Conservation (phyloP, 2,888 invertebrate genomes). For the Drosophila ochracea region DNA sequence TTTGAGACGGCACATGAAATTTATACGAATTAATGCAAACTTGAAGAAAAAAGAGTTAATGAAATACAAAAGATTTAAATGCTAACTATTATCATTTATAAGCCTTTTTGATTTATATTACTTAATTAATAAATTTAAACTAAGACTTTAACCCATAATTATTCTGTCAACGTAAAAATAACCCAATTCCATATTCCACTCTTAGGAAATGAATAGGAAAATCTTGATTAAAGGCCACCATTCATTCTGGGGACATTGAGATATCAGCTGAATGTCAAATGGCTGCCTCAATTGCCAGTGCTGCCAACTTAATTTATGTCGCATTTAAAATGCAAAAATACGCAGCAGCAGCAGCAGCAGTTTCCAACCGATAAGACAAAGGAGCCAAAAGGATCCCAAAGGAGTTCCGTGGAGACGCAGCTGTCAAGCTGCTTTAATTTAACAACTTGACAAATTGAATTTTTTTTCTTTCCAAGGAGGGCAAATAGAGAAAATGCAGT, state of each 20-base stretch:
- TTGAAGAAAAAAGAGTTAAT: not conserved
- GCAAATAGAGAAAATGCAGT: slow-evolving; percentile 3
- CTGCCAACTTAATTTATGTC: slow-evolving; percentile 77
- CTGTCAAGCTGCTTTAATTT: slow-evolving; percentile 60
- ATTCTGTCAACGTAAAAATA: not conserved
- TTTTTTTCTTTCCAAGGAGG: slow-evolving; percentile 14
- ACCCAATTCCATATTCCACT: not conserved
- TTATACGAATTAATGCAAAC: not conserved
- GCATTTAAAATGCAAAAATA: slow-evolving; percentile 52
- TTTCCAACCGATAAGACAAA: slow-evolving; percentile 21
- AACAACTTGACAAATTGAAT: slow-evolving; percentile 78
- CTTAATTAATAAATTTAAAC: not conserved
- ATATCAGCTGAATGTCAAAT: slow-evolving; percentile 39
- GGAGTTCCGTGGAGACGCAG: slow-evolving; percentile 3
- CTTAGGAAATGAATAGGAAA: slow-evolving; percentile 48
- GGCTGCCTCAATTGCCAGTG: slow-evolving; percentile 39
- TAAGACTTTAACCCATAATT: not conserved
- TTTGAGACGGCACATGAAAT: not conserved
- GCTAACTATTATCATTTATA: not conserved
- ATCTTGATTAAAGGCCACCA: slow-evolving; percentile 43
- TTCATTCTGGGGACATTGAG: slow-evolving; percentile 59
- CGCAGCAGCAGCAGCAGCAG: not conserved
- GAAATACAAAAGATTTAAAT: not conserved
- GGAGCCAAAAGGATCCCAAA: slow-evolving; percentile 5
- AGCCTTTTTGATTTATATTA: not conserved